Percentiles rank a stretch among this genome's conserved stretches.
phyloP scores from a whole-genome alignment of 1,140 invertebrate species.

The Dryas iulia region DNA sequence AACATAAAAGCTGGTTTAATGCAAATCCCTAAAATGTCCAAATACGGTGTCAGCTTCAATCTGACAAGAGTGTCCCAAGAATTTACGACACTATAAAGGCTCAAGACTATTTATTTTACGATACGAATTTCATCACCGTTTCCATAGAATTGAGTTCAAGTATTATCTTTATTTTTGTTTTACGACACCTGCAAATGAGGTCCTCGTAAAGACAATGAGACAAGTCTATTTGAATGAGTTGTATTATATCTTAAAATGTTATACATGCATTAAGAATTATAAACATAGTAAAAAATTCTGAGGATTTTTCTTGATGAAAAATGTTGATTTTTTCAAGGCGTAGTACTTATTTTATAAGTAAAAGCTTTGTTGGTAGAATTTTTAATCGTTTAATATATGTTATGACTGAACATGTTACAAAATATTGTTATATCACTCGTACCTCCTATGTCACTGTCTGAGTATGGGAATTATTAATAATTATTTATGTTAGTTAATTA shows the following conservation, averaged over 20 bases:
- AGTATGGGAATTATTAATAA: too few relatives aligned
- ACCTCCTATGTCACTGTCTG: too few relatives aligned
- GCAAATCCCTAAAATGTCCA: slow-evolving; percentile 14
- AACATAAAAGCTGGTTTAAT: slow-evolving; percentile 2
- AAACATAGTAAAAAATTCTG: not conserved
- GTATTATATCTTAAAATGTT: not conserved
- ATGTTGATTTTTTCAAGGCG: too few relatives aligned
- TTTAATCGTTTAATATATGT: too few relatives aligned
- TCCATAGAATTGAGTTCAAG: slow-evolving; percentile 42
- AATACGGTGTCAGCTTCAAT: slow-evolving; percentile 19
- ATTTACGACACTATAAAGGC: slow-evolving; percentile 51
- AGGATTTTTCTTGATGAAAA: too few relatives aligned
- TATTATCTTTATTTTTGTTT: slow-evolving; percentile 59
- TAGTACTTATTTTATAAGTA: too few relatives aligned
- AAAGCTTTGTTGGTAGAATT: too few relatives aligned
- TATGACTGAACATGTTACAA: too few relatives aligned
- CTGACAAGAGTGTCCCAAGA: slow-evolving; percentile 26
- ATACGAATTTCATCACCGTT: slow-evolving; percentile 59
- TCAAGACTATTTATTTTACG: slow-evolving; percentile 57
- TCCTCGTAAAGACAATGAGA: slow-evolving; percentile 34
- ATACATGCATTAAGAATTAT: not conserved
- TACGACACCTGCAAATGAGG: slow-evolving; percentile 48
- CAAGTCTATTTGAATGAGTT: not conserved
- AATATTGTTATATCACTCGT: too few relatives aligned
- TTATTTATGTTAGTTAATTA: too few relatives aligned